Evolutionary conservation across 2,888 invertebrate species (phyloP), one percentile per base, ranked within the genome.

Genomic region (Lasioglossum calceatum): DNA sequence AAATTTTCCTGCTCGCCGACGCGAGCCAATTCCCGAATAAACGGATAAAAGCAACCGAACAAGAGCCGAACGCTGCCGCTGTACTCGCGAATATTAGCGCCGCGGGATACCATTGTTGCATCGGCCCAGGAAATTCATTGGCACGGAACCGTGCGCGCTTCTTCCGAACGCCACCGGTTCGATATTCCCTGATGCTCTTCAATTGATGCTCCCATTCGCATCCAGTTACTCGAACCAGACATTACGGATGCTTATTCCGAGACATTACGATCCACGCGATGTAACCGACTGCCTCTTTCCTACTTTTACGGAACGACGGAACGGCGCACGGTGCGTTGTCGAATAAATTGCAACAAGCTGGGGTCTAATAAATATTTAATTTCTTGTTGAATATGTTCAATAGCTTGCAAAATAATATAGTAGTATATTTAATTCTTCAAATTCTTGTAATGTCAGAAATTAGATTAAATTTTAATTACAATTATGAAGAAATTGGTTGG

Each of bases 1-100:
- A 82, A 90, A 90, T 87, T 90, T 90, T 87, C 89, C 75, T 74
- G 70, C 79, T 36, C 77, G 36, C 32, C 87, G 84, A 79, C 76
- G 72, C 75, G 83, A 76, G 78, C 70, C 70, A 42, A 42, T 71
- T 71, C 70, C 54, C 32, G 36, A 50, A 85, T 84, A 82, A 88
- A 77, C 82, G 88, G 75, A 81, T 72, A 80, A 89, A 86, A 83
- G 83, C 78, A 81, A 54, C 72, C 80, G 87, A 85, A 88, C 85
- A 84, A 84, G 76, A 75, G 71, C n/a, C 73, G 67, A 81, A 54
- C 50, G 47, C 36, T 74, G 44, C 67, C 19, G 39, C 47, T 54
- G 73, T 32, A 27, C 44, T 44, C 72, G 71, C 70, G 47, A 32
- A 71, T 64, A 82, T 85, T 85, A 84, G 42, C 44, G 75, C 67